A percentile compares a stretch with the other conserved stretches of the same genome.
Evolutionary conservation across 2,113 vertebrate genomes (phyloP).

Genomic region (Coryphaenoides rupestris): DNA sequence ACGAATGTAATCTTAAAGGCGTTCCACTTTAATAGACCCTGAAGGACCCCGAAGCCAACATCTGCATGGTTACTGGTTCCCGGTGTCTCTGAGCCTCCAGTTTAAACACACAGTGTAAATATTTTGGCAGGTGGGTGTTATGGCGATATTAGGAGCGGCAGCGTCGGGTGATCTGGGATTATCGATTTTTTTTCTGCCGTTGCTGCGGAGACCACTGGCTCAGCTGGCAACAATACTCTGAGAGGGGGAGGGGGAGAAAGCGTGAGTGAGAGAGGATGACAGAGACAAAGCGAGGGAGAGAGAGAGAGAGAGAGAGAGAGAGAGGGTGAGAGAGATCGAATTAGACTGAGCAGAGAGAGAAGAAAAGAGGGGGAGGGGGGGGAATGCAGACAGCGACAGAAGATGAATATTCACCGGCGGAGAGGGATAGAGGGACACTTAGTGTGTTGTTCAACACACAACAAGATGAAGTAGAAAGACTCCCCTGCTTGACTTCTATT

Average conservation of each 20-base stretch:
- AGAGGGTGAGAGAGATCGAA: conserved; percentile 24
- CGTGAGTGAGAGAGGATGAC: too few relatives aligned
- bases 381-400: conserved; percentile 19
- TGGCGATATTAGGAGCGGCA: conserved; percentile 59
- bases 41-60: too few relatives aligned
- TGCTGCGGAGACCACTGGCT: conserved; percentile 56
- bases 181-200: conserved; percentile 64
- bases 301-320: conserved; percentile 32
- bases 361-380: conserved; percentile 45
- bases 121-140: conserved; percentile 63
- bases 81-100: conserved; percentile 27
- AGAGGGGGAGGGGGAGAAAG: neutral
- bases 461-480: neutral
- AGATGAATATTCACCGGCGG: conserved; percentile 4
- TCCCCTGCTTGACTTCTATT: neutral
- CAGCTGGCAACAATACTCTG: conserved; percentile 27
- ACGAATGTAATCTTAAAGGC: neutral
- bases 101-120: conserved; percentile 56
- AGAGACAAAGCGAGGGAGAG: too few relatives aligned
- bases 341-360: conserved; percentile 53
- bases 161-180: conserved; percentile 40
- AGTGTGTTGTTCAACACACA: too few relatives aligned
- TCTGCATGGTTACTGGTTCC: conserved; percentile 16
- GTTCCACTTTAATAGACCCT: conserved; percentile 9
- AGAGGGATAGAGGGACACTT: too few relatives aligned